Conservation (phyloP, 2,113 vertebrate species). For the Emydocephalus ijimae region DNA sequence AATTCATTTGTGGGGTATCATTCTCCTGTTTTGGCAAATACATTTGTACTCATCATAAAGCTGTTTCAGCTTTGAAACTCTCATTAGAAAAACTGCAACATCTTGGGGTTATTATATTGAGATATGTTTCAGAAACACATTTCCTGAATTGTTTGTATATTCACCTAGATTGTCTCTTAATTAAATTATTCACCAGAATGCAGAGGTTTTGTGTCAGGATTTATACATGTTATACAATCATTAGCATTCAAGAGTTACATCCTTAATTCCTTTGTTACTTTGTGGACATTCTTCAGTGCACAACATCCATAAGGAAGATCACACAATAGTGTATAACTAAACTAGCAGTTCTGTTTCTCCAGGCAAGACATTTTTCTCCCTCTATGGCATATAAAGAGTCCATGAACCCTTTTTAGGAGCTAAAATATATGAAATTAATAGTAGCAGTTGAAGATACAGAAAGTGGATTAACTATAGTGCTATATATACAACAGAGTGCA, state of each 20-base stretch:
- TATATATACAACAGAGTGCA: not conserved
- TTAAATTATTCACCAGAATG: not conserved
- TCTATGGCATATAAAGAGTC: not conserved
- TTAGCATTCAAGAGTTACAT: constrained; percentile 15
- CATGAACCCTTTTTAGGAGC: not conserved
- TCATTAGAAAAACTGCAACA: not conserved
- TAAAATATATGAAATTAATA: fast-evolving
- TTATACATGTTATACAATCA: constrained; percentile 6
- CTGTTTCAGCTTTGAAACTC: not conserved
- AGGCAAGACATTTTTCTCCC: not conserved
- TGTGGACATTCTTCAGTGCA: constrained; percentile 4
- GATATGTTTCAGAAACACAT: constrained; percentile 9
- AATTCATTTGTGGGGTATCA: not conserved
- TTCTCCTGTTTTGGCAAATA: not conserved
- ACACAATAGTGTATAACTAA: constrained; percentile 23
- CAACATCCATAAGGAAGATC: constrained; percentile 7
- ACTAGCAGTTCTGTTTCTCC: not conserved
- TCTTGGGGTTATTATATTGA: not conserved
- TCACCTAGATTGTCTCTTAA: not conserved
- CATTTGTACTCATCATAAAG: not conserved
- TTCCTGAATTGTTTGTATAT: not conserved
- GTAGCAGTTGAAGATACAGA: not conserved
- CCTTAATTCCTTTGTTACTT: not conserved
- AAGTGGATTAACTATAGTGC: not conserved
- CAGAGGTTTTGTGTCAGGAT: not conserved